Base-by-base conservation (phyloP, 2,113 vertebrate species). In the Callocephalon fimbriatum region DNA sequence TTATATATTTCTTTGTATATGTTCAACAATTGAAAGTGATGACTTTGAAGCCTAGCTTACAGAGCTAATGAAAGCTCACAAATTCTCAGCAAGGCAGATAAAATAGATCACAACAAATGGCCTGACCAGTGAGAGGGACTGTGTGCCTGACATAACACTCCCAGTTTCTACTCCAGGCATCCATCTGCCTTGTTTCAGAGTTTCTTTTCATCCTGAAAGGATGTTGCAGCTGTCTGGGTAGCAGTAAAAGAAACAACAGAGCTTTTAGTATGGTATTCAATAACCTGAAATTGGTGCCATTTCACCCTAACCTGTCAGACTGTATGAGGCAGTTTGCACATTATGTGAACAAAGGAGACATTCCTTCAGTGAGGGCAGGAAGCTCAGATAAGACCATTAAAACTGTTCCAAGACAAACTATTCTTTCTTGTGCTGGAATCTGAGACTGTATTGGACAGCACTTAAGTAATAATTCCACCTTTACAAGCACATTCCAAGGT, bases 211-310 rank as follows among this genome's bases (percentile, higher is more conserved):
- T 70, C 59, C 42, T 70, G 27, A 84, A 83, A 80, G 51, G 54
- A 84, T 71, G 59, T 25, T 93, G 80, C 68, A 96, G 73, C 72
- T 87, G 42, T 59, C 88, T 91, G 72, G 54, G 38, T 54, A 84
- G 79, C 70, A 91, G 79, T 77, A 71, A 84, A 83, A 81, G 56
- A 94, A 94, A 83, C 70, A 91, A 81, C 0, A 1, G 25, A 89
- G 73, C 47, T 96, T 95, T 89, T 78, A 91, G 86, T 26, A 75
- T 0, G 2, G 50, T 51, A 78, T 81, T 93, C 83, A 89, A 63
- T 93, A 84, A 95, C n/a, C 29, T 78, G 56, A 88, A 96, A 95
- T 84, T 40, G 56, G 61, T 92, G 79, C 61, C 79, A 87, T 91
- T 95, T 95, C 77, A 68, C 65, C 56, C 68, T 84, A 89, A 89